Conservation (phyloP, 2,113 vertebrate genomes). For the Chrysochloris asiatica region DNA sequence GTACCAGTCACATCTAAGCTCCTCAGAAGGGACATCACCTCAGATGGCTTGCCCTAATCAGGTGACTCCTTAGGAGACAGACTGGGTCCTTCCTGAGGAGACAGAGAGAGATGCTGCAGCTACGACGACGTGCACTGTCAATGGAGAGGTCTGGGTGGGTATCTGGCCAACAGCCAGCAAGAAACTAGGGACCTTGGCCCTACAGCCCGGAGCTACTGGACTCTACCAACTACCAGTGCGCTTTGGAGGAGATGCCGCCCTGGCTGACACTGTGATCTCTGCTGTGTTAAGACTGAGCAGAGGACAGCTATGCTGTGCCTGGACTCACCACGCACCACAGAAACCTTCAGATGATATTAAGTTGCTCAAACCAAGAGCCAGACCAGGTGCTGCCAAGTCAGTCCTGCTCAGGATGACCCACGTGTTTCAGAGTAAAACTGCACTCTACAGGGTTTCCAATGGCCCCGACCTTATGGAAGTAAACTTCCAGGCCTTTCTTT, state of each 20-base stretch:
- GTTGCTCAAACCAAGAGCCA: neutral
- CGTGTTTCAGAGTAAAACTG: neutral
- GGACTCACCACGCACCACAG: neutral
- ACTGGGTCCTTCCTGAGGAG: too few species aligned
- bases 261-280: neutral
- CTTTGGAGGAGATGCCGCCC: accelerated
- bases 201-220: too few species aligned
- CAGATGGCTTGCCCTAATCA: neutral
- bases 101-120: too few species aligned
- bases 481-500: neutral
- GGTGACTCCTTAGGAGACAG: too few species aligned
- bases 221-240: neutral
- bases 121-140: neutral
- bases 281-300: neutral
- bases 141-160: too few species aligned
- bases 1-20: neutral
- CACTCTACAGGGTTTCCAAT: neutral
- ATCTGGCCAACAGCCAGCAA: neutral
- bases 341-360: neutral
- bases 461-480: neutral
- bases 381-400: neutral
- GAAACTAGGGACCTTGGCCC: neutral
- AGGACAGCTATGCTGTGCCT: neutral
- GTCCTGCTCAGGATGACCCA: neutral
- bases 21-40: neutral